Base-by-base conservation (phyloP, 2,888 invertebrate genomes). In the Lasioglossum zephyrum region DNA sequence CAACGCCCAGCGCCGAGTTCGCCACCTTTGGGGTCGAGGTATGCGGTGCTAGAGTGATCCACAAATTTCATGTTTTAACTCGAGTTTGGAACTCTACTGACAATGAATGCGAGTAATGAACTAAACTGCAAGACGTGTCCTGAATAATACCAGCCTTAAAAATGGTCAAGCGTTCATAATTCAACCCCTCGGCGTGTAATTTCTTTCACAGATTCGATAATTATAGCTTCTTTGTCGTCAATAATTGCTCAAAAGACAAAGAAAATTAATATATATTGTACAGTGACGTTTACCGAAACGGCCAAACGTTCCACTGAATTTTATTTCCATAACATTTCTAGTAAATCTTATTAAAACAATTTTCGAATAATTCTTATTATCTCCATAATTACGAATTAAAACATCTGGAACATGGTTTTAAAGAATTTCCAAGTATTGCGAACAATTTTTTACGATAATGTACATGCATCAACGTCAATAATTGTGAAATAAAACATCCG, bases 61-160 rank as follows among this genome's bases (percentile, higher is more conserved):
- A 63, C 63, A 63, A 63, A 63, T 63, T 63, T 63, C 63, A 63
- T 63, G 63, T 63, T 63, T 63, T 63, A 63, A 63, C 63, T 73
- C 66, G 63, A 63, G 63, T 63, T 63, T 36, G 63, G 18, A 63
- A 63, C 63, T 63, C 31, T 3, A 2, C 63, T 36, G 63, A 63
- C 63, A 63, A 63, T 31, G 31, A 63, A 63, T 31, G 63, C 11
- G 8, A 63, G 18, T 63, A 63, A 63, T 63, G 63, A 63, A 31
- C 63, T 63, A 31, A 63, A 36, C 63, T 63, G 63, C 18, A 8
- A 16, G 18, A 63, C 31, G 63, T 31, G 63, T 31, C 16, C 63
- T 18, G 63, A 63, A 63, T 63, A 63, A 63, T 63, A 18, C 2
- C 18, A 18, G 6, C 16, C 63, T 36, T 2, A 63, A 63, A 63